Evolutionary conservation across 1,140 invertebrate genomes (phyloP).

Genomic region (Aleiodes sp.): DNA sequence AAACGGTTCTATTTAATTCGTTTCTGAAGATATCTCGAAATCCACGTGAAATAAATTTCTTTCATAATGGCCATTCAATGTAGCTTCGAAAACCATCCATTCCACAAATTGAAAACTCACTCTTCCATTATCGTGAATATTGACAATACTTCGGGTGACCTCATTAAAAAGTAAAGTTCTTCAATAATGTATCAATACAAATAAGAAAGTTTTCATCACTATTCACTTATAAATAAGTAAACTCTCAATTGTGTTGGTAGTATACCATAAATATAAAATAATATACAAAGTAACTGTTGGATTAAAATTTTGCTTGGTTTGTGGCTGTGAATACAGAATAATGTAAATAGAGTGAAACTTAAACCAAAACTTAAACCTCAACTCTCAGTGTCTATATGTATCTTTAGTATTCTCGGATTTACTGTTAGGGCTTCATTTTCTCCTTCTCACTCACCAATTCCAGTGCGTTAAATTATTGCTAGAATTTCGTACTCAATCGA

Average conservation of each 20-base stretch:
- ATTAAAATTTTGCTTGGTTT: constrained; percentile 7
- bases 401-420: constrained; percentile 9
- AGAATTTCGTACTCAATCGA: neutral
- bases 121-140: no score
- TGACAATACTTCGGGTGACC: no score
- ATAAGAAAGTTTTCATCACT: no score
- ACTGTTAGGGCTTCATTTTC: neutral
- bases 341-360: constrained; percentile 34
- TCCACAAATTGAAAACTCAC: no score
- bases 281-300: constrained; percentile 13
- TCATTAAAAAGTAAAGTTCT: no score
- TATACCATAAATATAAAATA: constrained; percentile 2
- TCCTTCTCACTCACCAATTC: neutral
- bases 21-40: no score
- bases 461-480: neutral
- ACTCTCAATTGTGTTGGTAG: neutral
- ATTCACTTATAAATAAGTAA: neutral
- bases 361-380: constrained; percentile 20
- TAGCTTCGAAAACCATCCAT: no score
- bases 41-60: no score
- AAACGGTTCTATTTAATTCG: no score
- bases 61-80: no score
- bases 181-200: no score
- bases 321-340: constrained; percentile 29
- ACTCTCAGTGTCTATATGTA: constrained; percentile 15